Evolutionary conservation across 2,797 vertebrate species (phyloP), one percentile per base, ranked within the genome.

Genomic region (Sebastes matsubarae): DNA sequence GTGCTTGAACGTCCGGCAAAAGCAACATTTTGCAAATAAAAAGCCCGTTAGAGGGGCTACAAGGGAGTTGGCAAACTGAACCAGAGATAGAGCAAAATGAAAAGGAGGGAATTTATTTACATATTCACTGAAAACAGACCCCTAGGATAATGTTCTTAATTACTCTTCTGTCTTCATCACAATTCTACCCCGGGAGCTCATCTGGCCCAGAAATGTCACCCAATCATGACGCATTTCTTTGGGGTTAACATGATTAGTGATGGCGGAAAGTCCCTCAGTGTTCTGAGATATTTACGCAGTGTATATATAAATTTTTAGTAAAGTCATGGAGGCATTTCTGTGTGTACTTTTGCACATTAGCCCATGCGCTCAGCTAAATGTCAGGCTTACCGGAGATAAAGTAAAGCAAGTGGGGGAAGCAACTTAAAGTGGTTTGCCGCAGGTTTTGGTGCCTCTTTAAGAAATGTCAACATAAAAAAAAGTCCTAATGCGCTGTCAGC

Each of bases 121-220:
- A 94, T 94, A 91, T 92, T 94, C 80, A 69, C 86, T 87, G 84
- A 88, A 92, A 93, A 93, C 73, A 74, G 75, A 89, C 85, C 93
- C 93, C 88, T 46, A 88, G 93, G 94, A 94, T 84, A 92, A 88
- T 92, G 86, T 90, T 90, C 91, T 92, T 95, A 94, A 95, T 95
- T 94, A 93, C 87, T 89, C 85, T 84, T 91, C 91, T 91, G 78
- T 92, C 92, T 92, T 90, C 89, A 92, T 94, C 93, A 91, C 80
- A 88, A 82, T 90, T 92, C 82, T 85, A 92, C 94, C 93, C 89
- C 83, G 80, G 90, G 93, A 95, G 91, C 93, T 92, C 85, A 87
- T 93, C 90, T 93, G 95, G 92, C 94, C 95, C 85, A 95, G 93
- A 95, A 95, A 95, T 94, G 94, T 95, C 94, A 95, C 77, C 81